Conservation (phyloP, 2,113 vertebrate genomes). For the Channa maculata region DNA sequence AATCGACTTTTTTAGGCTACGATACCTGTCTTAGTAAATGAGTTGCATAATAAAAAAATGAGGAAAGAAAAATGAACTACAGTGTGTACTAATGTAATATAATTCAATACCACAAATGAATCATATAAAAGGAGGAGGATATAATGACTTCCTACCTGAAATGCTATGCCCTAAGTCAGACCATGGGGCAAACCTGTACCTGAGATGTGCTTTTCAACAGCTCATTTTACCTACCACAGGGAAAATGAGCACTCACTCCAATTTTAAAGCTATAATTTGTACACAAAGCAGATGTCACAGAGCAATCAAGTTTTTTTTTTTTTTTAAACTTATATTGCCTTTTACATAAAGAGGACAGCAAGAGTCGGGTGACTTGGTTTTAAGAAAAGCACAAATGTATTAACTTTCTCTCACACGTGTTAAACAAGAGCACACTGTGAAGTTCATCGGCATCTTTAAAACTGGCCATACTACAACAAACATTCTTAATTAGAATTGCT, state of each 20-base stretch:
- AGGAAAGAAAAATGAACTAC: slow-evolving; percentile 1
- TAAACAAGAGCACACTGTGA: slow-evolving; percentile 43
- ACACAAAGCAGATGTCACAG: slow-evolving; percentile 82
- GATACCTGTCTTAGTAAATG: neutral
- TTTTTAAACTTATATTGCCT: slow-evolving; percentile 25
- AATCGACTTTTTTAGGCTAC: too few relatives aligned
- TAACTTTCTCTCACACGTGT: slow-evolving; percentile 62
- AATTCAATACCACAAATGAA: slow-evolving; percentile 24
- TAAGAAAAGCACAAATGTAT: slow-evolving; percentile 71
- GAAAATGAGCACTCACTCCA: slow-evolving; percentile 66
- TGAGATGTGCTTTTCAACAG: slow-evolving; percentile 57
- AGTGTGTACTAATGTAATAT: slow-evolving; percentile 29
- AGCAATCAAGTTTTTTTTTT: slow-evolving; percentile 64
- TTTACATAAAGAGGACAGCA: slow-evolving; percentile 48
- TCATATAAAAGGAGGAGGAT: slow-evolving; percentile 23
- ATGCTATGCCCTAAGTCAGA: slow-evolving; percentile 28
- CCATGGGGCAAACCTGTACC: slow-evolving; percentile 34
- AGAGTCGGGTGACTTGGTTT: slow-evolving; percentile 49
- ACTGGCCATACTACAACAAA: slow-evolving; percentile 15
- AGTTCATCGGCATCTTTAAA: slow-evolving; percentile 31
- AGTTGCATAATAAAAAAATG: slow-evolving; percentile 3
- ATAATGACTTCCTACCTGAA: slow-evolving; percentile 31
- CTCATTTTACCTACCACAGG: slow-evolving; percentile 80
- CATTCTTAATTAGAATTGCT: slow-evolving; percentile 24
- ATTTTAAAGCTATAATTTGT: slow-evolving; percentile 79